Conservation (phyloP, 1,140 invertebrate genomes). For the Limonius californicus region DNA sequence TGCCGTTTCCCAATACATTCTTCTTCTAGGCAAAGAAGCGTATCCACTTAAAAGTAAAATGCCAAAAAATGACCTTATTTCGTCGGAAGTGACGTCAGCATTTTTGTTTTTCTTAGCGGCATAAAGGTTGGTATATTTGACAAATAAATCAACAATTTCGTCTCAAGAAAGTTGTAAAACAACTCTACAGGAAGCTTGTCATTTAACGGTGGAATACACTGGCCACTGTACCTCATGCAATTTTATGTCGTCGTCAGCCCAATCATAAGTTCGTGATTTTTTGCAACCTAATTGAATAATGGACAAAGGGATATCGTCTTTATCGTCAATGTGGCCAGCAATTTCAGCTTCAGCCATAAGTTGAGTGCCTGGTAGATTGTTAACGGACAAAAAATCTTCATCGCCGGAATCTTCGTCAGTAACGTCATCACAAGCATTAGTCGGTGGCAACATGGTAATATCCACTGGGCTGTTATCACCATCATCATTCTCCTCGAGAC, state of each 20-base stretch:
- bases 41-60: no score
- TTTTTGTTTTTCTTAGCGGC: neutral
- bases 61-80: no score
- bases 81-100: constrained; percentile 18
- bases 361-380: constrained; percentile 10
- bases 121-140: neutral
- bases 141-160: constrained; percentile 4
- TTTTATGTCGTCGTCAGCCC: neutral
- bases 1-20: constrained; percentile 34
- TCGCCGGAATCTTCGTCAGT: constrained; percentile 16
- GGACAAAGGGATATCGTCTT: neutral
- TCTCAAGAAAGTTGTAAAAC: constrained; percentile 21
- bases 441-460: neutral
- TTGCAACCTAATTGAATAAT: neutral
- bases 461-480: neutral
- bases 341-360: neutral
- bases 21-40: constrained; percentile 12
- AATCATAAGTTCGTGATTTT: neutral
- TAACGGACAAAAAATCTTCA: neutral
- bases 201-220: neutral
- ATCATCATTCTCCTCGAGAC: neutral
- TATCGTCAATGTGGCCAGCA: neutral
- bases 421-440: neutral
- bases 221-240: neutral
- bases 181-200: constrained; percentile 12